These are phyloP conservation scores for Mustelus asterias DNA, from an alignment of 2,113 vertebrate species.

Conservation along the genomic window DNA sequence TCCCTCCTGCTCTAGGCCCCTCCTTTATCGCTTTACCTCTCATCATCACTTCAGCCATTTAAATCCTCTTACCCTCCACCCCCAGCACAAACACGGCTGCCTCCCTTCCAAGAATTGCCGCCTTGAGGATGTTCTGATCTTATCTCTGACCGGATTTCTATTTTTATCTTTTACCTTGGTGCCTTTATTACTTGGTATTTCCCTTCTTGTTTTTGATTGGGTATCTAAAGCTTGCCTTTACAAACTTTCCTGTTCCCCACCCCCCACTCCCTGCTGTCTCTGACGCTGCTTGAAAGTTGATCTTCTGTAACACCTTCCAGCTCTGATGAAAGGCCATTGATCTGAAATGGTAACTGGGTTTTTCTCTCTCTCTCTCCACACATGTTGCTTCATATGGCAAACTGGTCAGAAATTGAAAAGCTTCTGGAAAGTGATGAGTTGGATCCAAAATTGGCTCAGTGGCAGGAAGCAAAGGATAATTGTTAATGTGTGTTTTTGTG, in stretches of 20 bases:
- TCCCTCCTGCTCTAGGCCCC: neutral
- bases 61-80: neutral
- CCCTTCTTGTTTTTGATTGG: neutral
- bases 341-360: neutral
- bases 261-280: neutral
- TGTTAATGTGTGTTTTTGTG: neutral
- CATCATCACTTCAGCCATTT: neutral
- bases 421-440: neutral
- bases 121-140: neutral
- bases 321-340: neutral
- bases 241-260: neutral
- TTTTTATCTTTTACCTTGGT: neutral
- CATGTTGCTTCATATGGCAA: neutral
- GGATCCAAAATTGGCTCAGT: neutral
- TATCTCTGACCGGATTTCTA: neutral
- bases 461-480: too few relatives aligned
- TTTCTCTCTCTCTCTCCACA: neutral
- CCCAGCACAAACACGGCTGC: neutral
- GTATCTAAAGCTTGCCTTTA: neutral
- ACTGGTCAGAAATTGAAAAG: neutral
- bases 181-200: neutral
- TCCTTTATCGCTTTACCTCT: neutral
- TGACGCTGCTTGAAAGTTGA: neutral
- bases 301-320: neutral
- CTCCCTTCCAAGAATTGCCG: neutral